phyloP scores from a whole-genome alignment of 2,113 vertebrate genomes.

The Cyanistes caeruleus region DNA sequence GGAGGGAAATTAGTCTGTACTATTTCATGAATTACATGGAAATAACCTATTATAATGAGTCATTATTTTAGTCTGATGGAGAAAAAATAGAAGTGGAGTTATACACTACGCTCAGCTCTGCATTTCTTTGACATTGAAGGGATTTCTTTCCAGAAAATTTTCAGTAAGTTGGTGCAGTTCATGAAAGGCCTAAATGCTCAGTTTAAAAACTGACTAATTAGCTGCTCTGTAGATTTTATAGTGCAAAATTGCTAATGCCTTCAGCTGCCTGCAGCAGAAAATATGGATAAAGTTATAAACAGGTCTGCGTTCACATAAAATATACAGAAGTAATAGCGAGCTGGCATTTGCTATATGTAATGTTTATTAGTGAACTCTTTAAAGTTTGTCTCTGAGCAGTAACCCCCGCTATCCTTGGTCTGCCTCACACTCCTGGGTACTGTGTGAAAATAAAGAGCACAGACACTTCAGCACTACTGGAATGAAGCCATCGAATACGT shows the following conservation, averaged over 20 bases:
- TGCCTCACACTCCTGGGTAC: background rate
- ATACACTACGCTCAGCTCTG: background rate
- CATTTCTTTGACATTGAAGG: background rate
- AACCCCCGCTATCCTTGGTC: background rate
- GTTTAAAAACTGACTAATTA: background rate
- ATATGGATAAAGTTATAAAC: background rate
- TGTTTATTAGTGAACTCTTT: background rate
- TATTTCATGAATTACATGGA: background rate
- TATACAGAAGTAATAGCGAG: background rate
- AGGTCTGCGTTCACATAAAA: background rate
- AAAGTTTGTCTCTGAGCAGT: background rate
- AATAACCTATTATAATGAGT: background rate
- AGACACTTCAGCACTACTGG: background rate
- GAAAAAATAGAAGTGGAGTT: background rate
- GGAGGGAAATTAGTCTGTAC: background rate
- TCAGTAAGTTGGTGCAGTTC: background rate
- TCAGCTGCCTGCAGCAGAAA: background rate
- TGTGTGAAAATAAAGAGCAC: background rate
- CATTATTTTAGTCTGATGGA: background rate
- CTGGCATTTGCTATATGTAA: background rate
- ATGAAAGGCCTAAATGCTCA: background rate
- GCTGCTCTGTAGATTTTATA: background rate
- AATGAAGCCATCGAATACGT: background rate
- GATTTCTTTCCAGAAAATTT: background rate
- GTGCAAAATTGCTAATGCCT: background rate